A percentile compares a stretch with the other conserved stretches of the same genome.
phyloP scores from a whole-genome alignment of 2,888 invertebrate genomes.

The Heliconius erato region DNA sequence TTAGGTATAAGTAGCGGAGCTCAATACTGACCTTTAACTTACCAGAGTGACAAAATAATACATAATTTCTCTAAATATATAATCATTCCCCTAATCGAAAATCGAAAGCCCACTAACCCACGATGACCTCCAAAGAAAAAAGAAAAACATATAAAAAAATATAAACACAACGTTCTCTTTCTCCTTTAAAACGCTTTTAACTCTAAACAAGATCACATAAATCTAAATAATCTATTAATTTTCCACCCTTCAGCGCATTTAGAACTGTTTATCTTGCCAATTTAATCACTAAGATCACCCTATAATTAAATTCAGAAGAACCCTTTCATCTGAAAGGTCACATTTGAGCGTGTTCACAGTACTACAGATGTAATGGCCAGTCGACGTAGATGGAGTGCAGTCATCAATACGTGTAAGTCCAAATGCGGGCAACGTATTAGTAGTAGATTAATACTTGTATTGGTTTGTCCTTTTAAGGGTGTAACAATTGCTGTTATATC shows the following conservation, averaged over 20 bases:
- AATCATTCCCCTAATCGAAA: no score
- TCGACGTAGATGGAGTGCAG: constrained; percentile 77
- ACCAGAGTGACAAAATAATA: no score
- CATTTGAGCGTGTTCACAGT: constrained; percentile 48
- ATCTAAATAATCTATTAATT: constrained; percentile 25
- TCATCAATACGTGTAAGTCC: constrained; percentile 75
- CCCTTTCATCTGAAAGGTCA: constrained; percentile 54
- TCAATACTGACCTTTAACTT: no score
- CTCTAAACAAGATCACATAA: constrained; percentile 17
- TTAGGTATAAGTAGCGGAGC: no score
- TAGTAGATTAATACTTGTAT: constrained; percentile 78
- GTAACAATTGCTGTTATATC: background rate
- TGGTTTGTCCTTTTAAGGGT: constrained; percentile 48
- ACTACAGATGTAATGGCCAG: constrained; percentile 55
- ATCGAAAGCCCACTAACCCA: no score
- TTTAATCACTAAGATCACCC: constrained; percentile 51
- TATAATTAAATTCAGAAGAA: constrained; percentile 53
- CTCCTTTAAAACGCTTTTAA: background rate
- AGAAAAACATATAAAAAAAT: background rate
- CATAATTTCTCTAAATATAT: no score
- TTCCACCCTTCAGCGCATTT: constrained; percentile 7
- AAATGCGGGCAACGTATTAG: constrained; percentile 75
- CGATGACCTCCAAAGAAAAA: background rate
- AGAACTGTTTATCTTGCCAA: constrained; percentile 47
- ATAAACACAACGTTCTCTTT: background rate